Evolutionary conservation across 2,797 vertebrate genomes (phyloP).

Genomic region (Amphiprion clarkii): DNA sequence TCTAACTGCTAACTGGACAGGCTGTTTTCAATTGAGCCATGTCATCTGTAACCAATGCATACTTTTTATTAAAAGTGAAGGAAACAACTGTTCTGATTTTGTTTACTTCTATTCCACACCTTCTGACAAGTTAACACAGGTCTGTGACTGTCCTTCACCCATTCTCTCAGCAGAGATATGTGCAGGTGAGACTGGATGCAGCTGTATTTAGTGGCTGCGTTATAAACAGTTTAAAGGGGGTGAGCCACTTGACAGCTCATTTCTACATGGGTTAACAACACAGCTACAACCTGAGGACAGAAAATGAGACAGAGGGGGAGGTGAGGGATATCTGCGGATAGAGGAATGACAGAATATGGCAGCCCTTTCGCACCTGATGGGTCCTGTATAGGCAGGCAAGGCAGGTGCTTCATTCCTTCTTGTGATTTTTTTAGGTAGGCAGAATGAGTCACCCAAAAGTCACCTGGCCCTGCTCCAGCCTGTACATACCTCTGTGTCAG

Average conservation of each 20-base stretch:
- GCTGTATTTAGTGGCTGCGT: slow-evolving; percentile 38
- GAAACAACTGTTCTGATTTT: slow-evolving; percentile 18
- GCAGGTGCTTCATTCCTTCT: slow-evolving; percentile 64
- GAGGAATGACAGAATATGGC: slow-evolving; percentile 28
- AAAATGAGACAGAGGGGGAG: slow-evolving; percentile 42
- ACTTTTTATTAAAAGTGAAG: slow-evolving; percentile 14
- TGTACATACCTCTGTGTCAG: slow-evolving; percentile 59
- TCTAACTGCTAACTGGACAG: no score
- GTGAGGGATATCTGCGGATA: slow-evolving; percentile 28
- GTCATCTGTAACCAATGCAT: slow-evolving; percentile 8
- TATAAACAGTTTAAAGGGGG: slow-evolving; percentile 49
- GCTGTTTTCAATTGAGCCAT: neutral
- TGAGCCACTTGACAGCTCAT: slow-evolving; percentile 60
- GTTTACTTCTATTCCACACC: slow-evolving; percentile 24
- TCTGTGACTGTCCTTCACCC: slow-evolving; percentile 10
- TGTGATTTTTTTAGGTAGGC: slow-evolving; percentile 14
- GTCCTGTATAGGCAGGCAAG: slow-evolving; percentile 71
- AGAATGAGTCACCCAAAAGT: slow-evolving; percentile 65
- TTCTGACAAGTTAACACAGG: slow-evolving; percentile 32
- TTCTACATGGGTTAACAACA: slow-evolving; percentile 61
- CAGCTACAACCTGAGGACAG: slow-evolving; percentile 37
- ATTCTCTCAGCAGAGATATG: slow-evolving; percentile 16
- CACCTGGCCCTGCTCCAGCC: slow-evolving; percentile 48
- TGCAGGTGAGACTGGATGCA: slow-evolving; percentile 26
- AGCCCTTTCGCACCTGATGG: slow-evolving; percentile 43